These are phyloP conservation scores for Xylophagus ater DNA, from an alignment of 2,888 invertebrate species.

Conservation along the genomic window DNA sequence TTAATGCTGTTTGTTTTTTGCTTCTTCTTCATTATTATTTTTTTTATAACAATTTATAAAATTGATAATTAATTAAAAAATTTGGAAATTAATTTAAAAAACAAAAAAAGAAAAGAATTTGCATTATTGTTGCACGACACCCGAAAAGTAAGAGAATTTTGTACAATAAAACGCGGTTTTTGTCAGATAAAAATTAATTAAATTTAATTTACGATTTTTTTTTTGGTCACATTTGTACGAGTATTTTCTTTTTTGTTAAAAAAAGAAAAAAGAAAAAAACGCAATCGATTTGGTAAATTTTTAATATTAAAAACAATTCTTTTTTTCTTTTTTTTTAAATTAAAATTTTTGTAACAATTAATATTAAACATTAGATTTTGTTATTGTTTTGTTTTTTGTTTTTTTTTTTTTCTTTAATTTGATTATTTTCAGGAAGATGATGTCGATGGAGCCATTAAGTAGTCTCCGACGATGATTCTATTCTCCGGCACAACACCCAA, in stretches of 20 bases:
- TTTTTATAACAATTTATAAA: neutral
- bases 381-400: conserved; percentile 7
- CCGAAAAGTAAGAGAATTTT: too few species aligned
- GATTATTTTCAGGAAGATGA: conserved; percentile 24
- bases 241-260: too few species aligned
- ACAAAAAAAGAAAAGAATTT: neutral
- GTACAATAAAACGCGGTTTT: too few species aligned
- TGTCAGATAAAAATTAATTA: too few species aligned
- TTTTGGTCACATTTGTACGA: too few species aligned
- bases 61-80: conserved; percentile 1
- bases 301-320: neutral
- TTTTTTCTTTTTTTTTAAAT: conserved; percentile 6
- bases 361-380: conserved; percentile 18
- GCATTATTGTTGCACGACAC: too few species aligned
- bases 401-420: conserved; percentile 10
- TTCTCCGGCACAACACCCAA: conserved; percentile 54
- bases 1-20: neutral
- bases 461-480: conserved; percentile 53
- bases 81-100: too few species aligned
- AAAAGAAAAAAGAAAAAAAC: too few species aligned
- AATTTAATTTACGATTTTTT: too few species aligned
- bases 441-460: conserved; percentile 47
- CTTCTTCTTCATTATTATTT: neutral
- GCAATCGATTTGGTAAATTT: neutral
- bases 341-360: conserved; percentile 23